A percentile compares a stretch with the other conserved stretches of the same genome.
phyloP scores from a whole-genome alignment of 2,113 vertebrate genomes.

The Orycteropus afer region DNA sequence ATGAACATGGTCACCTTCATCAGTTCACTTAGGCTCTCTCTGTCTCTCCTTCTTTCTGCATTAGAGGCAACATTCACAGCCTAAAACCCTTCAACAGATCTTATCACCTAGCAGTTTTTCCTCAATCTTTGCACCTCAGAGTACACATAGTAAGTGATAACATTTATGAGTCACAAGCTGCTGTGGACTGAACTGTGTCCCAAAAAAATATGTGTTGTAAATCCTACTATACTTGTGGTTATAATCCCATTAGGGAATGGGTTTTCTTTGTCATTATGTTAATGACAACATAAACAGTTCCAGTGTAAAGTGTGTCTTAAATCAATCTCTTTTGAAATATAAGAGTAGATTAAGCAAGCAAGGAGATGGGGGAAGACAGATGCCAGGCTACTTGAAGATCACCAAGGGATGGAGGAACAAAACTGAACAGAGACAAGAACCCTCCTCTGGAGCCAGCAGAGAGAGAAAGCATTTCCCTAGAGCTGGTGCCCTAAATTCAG shows the following conservation, averaged over 20 bases:
- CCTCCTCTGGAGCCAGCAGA: background rate
- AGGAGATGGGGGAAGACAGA: background rate
- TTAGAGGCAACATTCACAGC: background rate
- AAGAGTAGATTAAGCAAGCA: background rate
- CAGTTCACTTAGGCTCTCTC: background rate
- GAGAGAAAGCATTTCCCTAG: background rate
- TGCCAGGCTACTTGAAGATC: background rate
- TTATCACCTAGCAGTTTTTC: background rate
- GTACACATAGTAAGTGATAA: background rate
- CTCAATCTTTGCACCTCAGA: background rate
- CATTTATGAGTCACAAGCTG: background rate
- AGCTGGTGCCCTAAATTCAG: background rate
- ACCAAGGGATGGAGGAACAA: background rate
- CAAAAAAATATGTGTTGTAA: background rate
- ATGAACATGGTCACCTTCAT: background rate
- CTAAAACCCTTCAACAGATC: background rate
- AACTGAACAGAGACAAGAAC: background rate
- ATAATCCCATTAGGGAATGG: background rate
- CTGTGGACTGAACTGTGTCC: background rate
- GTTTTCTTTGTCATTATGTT: background rate
- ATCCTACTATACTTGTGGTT: no score
- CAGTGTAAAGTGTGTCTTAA: background rate
- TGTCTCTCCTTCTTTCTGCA: background rate
- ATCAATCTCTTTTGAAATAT: background rate
- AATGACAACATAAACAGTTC: background rate